Conservation (phyloP, 2,888 invertebrate species). For the Drosophila acutilabella region DNA sequence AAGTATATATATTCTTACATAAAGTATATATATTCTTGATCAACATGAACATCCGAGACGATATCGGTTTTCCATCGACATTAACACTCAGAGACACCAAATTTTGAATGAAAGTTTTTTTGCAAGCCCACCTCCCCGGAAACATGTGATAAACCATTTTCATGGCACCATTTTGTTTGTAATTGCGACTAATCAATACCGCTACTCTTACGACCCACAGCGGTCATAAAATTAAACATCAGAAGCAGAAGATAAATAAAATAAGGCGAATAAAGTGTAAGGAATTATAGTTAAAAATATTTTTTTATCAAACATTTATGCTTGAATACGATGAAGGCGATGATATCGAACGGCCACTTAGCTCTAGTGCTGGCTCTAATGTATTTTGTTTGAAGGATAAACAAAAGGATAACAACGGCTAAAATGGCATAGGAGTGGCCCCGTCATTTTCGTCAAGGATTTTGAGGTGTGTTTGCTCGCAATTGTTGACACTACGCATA, state of each 20-base stretch:
- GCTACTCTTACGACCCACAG: conserved; percentile 58
- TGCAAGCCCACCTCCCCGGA: no score
- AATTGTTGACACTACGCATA: conserved; percentile 58
- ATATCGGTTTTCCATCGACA: neutral
- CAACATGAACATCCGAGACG: neutral
- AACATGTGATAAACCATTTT: no score
- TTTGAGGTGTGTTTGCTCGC: conserved; percentile 62
- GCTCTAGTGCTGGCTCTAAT: conserved; percentile 39
- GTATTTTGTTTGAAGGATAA: conserved; percentile 65
- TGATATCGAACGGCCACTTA: conserved; percentile 53
- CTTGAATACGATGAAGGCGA: conserved; percentile 13
- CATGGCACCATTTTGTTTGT: no score
- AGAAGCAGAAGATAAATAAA: conserved; percentile 2
- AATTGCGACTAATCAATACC: no score
- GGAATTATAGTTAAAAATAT: conserved; percentile 41
- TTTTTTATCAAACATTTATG: conserved; percentile 36
- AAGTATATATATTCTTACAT: neutral
- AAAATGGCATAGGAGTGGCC: neutral
- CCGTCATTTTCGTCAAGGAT: conserved; percentile 63
- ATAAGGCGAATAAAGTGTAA: conserved; percentile 20
- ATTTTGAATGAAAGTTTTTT: no score
- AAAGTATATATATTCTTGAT: neutral
- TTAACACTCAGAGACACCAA: no score
- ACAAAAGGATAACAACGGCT: conserved; percentile 43
- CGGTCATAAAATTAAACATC: conserved; percentile 39